Evolutionary conservation across 1,140 invertebrate species (phyloP), one percentile per base, ranked within the genome.

Genomic region (Brachystomella parvula): DNA sequence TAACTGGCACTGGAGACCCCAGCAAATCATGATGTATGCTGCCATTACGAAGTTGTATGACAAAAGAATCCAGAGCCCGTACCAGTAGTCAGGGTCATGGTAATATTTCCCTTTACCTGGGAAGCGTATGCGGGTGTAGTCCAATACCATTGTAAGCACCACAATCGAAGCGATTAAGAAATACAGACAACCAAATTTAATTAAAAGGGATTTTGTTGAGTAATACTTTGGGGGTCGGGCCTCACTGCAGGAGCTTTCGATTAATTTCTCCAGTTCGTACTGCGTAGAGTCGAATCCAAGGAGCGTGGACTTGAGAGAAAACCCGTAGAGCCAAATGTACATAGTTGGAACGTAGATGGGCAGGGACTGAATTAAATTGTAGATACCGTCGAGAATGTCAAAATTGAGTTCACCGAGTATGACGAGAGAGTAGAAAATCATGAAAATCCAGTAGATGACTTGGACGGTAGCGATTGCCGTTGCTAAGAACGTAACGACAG

Each of bases 1-100:
- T 12, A 53, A 24, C 21, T 53, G 49, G 24, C 49, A 53, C 49
- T 53, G 49, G 49, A 53, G 49, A 26, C 49, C 49, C 49, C 49
- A 53, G 49, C 49, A 53, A 12, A 53, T 26, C 49, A 53, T 53
- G 49, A 12, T 17, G 49, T 53, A 53, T 15, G 49, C 24, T 6
- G 49, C 49, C 12, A 53, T 6, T 9, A 53, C 49, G 24, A 12
- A 53, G 21, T 53, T 53, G 49, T 53, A 53, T 6, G 15, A 19
- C 15, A 53, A 24, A 15, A 53, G 49, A 6, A 53, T 24, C 49
- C 49, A 53, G 21, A 53, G 49, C 15, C 49, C 49, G 21, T 53
- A 53, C 49, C 49, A 53, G 49, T 53, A 53, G 49, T 53, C 49
- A 26, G 12, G 9, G 49, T 53, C 49, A 26, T 17, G 49, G 49